Percentiles rank a stretch among this genome's conserved stretches.
Conservation (phyloP, 92 coral and sea anemone species). For the Actinernus sp. region DNA sequence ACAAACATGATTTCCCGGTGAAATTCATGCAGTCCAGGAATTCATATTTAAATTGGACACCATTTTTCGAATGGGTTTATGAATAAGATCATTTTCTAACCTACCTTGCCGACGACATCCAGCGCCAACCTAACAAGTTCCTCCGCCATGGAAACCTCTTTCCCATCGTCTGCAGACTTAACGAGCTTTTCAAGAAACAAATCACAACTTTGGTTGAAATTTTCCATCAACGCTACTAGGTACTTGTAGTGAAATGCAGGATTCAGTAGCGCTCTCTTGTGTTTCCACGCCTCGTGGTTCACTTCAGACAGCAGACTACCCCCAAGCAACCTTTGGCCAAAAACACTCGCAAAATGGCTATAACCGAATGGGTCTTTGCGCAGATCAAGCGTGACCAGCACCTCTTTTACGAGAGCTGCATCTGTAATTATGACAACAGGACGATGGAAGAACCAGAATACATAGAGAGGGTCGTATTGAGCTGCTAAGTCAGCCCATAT, state of each 20-base stretch:
- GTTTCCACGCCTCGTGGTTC: constrained; percentile 66
- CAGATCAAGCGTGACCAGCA: constrained; percentile 74
- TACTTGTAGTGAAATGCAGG: constrained; percentile 75
- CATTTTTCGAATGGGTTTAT: too few relatives aligned
- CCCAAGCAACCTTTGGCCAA: constrained; percentile 88
- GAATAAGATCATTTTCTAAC: too few relatives aligned
- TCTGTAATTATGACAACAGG: constrained; percentile 84
- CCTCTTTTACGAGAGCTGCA: constrained; percentile 75
- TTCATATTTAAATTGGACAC: too few relatives aligned
- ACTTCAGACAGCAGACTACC: constrained; percentile 79
- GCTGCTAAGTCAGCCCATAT: constrained; percentile 80
- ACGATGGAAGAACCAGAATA: constrained; percentile 89
- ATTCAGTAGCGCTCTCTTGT: constrained; percentile 54
- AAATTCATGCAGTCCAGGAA: too few relatives aligned
- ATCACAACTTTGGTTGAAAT: constrained; percentile 75
- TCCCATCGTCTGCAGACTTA: constrained; percentile 75
- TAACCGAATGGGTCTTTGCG: constrained; percentile 88
- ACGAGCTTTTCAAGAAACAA: constrained; percentile 73
- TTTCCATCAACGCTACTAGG: constrained; percentile 44
- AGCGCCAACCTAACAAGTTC: constrained; percentile 78
- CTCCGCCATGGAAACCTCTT: constrained; percentile 85
- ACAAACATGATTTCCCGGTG: too few relatives aligned
- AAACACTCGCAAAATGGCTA: constrained; percentile 73
- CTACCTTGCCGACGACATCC: constrained; percentile 86
- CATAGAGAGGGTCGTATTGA: constrained; percentile 75